phyloP scores from a whole-genome alignment of 2,797 vertebrate species.

The Malacoctenus gilli region DNA sequence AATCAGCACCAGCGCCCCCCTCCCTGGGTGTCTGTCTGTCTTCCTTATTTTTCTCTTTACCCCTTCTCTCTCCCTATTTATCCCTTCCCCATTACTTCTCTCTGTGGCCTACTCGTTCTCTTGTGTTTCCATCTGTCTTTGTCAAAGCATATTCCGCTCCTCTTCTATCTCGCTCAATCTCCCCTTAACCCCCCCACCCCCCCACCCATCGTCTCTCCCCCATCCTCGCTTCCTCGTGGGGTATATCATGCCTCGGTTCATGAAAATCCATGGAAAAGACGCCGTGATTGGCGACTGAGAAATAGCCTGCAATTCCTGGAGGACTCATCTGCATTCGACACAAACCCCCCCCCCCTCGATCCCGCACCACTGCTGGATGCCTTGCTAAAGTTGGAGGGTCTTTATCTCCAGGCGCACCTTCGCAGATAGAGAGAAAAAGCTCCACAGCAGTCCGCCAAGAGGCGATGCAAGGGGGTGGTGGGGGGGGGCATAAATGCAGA shows the following conservation, averaged over 20 bases:
- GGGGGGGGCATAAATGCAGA: too few species aligned
- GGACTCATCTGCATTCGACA: conserved; percentile 63
- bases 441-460: conserved; percentile 42
- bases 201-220: conserved; percentile 32
- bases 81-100: conserved; percentile 62
- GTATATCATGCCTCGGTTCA: conserved; percentile 63
- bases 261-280: conserved; percentile 66
- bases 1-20: conserved; percentile 49
- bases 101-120: conserved; percentile 66
- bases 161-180: conserved; percentile 65
- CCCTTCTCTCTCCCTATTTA: conserved; percentile 37
- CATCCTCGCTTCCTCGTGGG: conserved; percentile 39
- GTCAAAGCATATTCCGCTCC: conserved; percentile 66
- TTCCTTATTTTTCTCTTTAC: conserved; percentile 66
- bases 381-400: conserved; percentile 63
- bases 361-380: conserved; percentile 41
- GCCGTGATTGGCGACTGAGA: conserved; percentile 64
- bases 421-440: conserved; percentile 47
- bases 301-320: conserved; percentile 59
- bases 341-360: too few species aligned
- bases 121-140: conserved; percentile 75
- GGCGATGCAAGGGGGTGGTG: too few species aligned
- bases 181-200: conserved; percentile 36
- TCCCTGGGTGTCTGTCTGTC: conserved; percentile 54
- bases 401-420: conserved; percentile 70